phyloP scores from a whole-genome alignment of 2,888 invertebrate genomes.

The Antitype chi region DNA sequence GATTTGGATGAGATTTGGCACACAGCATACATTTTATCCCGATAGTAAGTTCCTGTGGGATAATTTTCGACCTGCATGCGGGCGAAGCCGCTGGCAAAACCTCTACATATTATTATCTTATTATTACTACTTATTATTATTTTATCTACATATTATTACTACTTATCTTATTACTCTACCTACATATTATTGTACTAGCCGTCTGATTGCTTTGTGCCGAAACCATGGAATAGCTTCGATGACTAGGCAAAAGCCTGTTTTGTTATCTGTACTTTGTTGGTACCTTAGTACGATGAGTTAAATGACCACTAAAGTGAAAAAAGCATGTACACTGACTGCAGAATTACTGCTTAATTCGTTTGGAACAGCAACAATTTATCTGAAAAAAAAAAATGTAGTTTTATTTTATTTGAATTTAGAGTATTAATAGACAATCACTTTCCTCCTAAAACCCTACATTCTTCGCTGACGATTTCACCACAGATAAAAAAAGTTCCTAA shows the following conservation, averaged over 20 bases:
- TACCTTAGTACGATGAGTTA: neutral
- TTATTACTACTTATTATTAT: too few species aligned
- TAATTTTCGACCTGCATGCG: too few species aligned
- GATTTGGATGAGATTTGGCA: too few species aligned
- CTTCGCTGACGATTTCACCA: neutral
- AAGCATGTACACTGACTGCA: neutral
- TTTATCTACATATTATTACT: too few species aligned
- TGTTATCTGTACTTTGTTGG: neutral
- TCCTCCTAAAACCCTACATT: neutral
- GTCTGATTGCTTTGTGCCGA: neutral
- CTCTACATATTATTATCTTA: too few species aligned
- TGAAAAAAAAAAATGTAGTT: neutral
- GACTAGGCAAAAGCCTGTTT: neutral
- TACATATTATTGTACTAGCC: neutral
- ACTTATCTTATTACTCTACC: too few species aligned
- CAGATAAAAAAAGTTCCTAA: neutral
- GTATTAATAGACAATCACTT: neutral
- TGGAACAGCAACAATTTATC: neutral
- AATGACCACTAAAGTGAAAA: neutral
- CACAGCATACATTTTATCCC: too few species aligned
- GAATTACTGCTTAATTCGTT: neutral
- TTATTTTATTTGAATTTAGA: neutral
- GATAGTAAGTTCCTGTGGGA: too few species aligned
- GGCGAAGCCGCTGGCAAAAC: too few species aligned
- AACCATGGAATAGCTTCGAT: slow-evolving; percentile 1